Percentiles rank a stretch among this genome's conserved stretches.
Conservation (phyloP, 1,140 invertebrate species). For the Macrobrachium nipponense region DNA sequence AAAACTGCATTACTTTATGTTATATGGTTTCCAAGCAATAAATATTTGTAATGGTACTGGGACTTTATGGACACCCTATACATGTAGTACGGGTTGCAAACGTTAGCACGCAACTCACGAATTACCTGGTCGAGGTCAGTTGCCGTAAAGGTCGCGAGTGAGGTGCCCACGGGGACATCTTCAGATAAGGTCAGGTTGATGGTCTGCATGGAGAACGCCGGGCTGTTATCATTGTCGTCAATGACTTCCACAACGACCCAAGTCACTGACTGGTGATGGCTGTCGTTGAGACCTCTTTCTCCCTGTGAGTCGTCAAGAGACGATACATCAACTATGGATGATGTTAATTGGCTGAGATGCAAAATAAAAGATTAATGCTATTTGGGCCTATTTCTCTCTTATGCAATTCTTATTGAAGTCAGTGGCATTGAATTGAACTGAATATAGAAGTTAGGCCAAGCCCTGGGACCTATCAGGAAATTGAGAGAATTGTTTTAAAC, state of each 20-base stretch:
- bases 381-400: no score
- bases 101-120: background rate
- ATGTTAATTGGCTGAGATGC: no score
- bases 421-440: no score
- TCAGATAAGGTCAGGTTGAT: slow-evolving; percentile 96
- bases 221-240: slow-evolving; percentile 95
- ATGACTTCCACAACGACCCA: slow-evolving; percentile 85
- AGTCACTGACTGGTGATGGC: slow-evolving; percentile 78
- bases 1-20: no score
- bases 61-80: background rate
- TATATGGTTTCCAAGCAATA: no score
- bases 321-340: background rate
- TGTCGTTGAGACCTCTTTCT: slow-evolving; percentile 86
- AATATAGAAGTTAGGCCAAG: no score
- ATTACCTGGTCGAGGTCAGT: slow-evolving; percentile 79
- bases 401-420: no score
- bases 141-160: slow-evolving; percentile 82
- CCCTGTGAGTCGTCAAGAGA: slow-evolving; percentile 72
- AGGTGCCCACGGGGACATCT: slow-evolving; percentile 87
- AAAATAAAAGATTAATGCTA: no score
- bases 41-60: no score
- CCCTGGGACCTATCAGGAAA: no score
- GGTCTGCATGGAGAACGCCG: slow-evolving; percentile 88
- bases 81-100: background rate
- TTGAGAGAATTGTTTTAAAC: no score